Evolutionary conservation across 1,140 invertebrate genomes (phyloP), one percentile per base, ranked within the genome.

Genomic region (Zophobas morio): DNA sequence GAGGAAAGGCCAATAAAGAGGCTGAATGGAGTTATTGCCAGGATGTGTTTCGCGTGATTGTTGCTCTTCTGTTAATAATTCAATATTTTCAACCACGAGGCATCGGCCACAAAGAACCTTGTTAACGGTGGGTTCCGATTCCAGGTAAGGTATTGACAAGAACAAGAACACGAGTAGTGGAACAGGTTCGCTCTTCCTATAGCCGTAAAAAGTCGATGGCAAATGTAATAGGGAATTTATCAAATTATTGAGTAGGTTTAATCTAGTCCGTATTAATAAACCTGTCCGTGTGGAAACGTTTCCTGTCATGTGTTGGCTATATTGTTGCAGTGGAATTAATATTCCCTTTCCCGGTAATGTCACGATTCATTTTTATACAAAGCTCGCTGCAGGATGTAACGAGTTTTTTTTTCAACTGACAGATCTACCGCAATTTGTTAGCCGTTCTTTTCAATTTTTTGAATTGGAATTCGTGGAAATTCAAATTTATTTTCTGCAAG

Each of bases 141-240:
- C 60, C 60, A 42, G 60, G 60, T 66, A 66, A 66, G 60, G 60
- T 46, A 66, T 66, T 33, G 39, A 42, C 60, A 42, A 66, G 60
- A 66, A 66, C 60, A 40, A 66, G 60, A 66, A 66, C 60, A 66
- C 60, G 60, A 66, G 60, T 66, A 42, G 60, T 66, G 39, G 39
- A 66, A 66, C 60, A 66, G 60, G 60, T 66, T 66, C 60, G 39
- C 4, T 51, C 49, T 51, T 51, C 4, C n/a, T 6, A 40, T 66
- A 37, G 60, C n/a, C 2, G n/a, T 37, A 66, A 66, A 66, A 66
- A 66, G 37, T 40, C 36, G 39, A 66, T 66, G 39, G 37, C 60
- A 42, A 36, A 66, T 66, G 60, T 42, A 46, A 66, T 66, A 42
- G 39, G 37, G 60, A 66, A 66, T 66, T 66, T 66, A 66, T 66